These are phyloP conservation scores for Brachylomia viminalis DNA, from an alignment of 2,888 invertebrate species.

Conservation along the genomic window DNA sequence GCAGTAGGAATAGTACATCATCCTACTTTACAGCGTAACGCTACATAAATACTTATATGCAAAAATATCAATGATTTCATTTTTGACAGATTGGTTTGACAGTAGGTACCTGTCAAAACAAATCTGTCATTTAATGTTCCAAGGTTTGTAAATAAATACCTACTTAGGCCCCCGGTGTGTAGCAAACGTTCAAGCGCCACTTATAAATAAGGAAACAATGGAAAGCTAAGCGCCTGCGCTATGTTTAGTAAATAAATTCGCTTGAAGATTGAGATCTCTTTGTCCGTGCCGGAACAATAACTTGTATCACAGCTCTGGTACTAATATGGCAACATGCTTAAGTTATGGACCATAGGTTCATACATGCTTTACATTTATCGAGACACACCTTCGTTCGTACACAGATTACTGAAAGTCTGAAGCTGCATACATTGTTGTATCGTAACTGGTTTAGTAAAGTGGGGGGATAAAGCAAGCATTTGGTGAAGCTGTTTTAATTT, in stretches of 20 bases:
- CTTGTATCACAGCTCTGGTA: conserved; percentile 54
- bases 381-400: conserved; percentile 4
- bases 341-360: conserved; percentile 34
- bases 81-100: no score
- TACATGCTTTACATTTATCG: conserved; percentile 1
- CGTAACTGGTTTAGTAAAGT: background rate
- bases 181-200: background rate
- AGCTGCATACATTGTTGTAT: background rate
- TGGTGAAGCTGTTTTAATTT: background rate
- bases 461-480: background rate
- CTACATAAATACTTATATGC: background rate
- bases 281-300: conserved; percentile 64
- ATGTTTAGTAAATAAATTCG: conserved; percentile 55
- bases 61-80: background rate
- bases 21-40: no score
- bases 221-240: conserved; percentile 16
- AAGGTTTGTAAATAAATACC: no score
- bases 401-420: background rate
- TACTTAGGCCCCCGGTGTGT: no score
- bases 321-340: conserved; percentile 60
- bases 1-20: background rate
- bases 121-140: no score
- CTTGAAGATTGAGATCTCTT: conserved; percentile 62
- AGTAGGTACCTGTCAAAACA: no score
- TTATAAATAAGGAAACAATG: conserved; percentile 22